A percentile compares a stretch with the other conserved stretches of the same genome.
Conservation (phyloP, 2,888 invertebrate species). For the Amphipoea oculea region DNA sequence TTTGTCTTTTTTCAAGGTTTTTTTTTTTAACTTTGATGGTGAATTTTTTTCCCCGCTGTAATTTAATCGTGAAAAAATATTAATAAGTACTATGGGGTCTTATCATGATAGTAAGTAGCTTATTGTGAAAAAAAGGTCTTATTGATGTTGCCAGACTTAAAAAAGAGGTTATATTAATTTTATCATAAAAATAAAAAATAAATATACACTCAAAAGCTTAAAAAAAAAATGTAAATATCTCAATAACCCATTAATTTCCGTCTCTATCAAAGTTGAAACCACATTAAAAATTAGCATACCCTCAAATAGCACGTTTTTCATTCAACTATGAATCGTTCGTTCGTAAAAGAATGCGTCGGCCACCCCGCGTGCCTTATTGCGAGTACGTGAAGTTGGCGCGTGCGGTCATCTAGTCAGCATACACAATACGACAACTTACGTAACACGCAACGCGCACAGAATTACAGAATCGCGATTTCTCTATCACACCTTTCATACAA, state of each 20-base stretch:
- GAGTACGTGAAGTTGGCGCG: constrained; percentile 83
- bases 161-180: not conserved
- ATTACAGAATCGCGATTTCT: constrained; percentile 87
- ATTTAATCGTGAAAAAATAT: not conserved
- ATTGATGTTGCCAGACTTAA: not conserved
- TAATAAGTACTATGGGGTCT: too few relatives aligned
- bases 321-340: constrained; percentile 71
- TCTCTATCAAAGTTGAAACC: constrained; percentile 16
- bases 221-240: not conserved
- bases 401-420: constrained; percentile 76
- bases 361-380: constrained; percentile 84
- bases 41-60: not conserved
- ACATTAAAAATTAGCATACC: constrained; percentile 46
- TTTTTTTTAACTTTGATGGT: not conserved
- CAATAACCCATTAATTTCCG: constrained; percentile 16
- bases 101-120: not conserved
- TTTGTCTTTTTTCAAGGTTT: not conserved
- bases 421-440: constrained; percentile 82
- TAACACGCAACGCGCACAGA: constrained; percentile 85
- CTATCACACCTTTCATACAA: constrained; percentile 84
- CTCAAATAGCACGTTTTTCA: constrained; percentile 70
- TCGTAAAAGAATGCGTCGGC: constrained; percentile 85
- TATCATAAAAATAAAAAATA: not conserved
- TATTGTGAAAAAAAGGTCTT: not conserved
- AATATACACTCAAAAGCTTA: not conserved